Base-by-base conservation (phyloP, 2,113 vertebrate species). In the Cyanoderma ruficeps region DNA sequence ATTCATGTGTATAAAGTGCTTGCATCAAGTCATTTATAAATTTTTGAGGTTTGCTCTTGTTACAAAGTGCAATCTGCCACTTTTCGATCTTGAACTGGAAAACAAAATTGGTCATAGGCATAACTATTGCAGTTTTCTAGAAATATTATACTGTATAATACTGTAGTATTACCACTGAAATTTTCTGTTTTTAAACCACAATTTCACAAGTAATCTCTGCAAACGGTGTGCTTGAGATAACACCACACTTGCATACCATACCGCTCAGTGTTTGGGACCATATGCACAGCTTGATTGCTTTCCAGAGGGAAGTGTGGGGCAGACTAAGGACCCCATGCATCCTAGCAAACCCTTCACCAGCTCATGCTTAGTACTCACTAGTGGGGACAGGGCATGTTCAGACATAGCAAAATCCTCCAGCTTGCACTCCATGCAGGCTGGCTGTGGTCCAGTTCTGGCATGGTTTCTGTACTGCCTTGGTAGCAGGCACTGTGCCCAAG, bases 21-120 rank as follows among this genome's bases (percentile, higher is more conserved):
- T 98, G 98, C 98, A 98, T 98, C 97, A 98, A 96, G 65, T 98
- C 97, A 71, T 98, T 98, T 95, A 98, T 97, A 94, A 98, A 98
- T 90, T 98, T 98, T 31, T 98, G 98, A 97, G 97, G 97, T 90
- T 98, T 98, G 97, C 97, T 98, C 94, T 98, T 98, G 97, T 98
- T 98, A 87, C 98, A 98, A 77, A 97, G 97, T 79, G 97, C 97
- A 71, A 98, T 98, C 97, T 98, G 98, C 98, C 98, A 98, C 90
- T 97, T 98, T 95, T 98, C 97, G 20, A 98, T 98, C 97, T 98
- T 98, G 97, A 98, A 98, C 98, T 98, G 93, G 93, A 98, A 98
- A 93, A 97, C n/a, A 97, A 91, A 93, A 97, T 93, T 53, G 33
- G 41, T 95, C 63, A 93, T 1, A 92, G 83, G 49, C 37, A 28